Percentiles rank a stretch among this genome's conserved stretches.
phyloP scores from a whole-genome alignment of 2,113 vertebrate genomes.

The Acrocephalus kingi region DNA sequence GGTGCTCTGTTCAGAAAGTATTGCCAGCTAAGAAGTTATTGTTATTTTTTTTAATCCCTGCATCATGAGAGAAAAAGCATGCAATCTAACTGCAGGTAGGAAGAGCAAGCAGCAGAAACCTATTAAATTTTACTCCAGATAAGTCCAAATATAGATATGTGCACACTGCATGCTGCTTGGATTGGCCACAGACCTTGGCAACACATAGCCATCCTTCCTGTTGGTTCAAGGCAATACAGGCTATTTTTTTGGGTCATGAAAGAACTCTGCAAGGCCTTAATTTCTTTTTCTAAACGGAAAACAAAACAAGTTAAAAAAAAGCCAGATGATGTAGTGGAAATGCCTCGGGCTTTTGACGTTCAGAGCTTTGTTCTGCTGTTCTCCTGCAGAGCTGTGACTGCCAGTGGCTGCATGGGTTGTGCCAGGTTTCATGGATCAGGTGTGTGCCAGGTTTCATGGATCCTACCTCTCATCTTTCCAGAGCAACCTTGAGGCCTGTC shows the following conservation, averaged over 20 bases:
- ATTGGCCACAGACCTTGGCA: background rate
- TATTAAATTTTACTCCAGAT: background rate
- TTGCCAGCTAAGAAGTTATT: background rate
- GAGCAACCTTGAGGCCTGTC: background rate
- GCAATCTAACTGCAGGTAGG: background rate
- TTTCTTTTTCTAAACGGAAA: background rate
- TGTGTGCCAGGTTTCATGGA: background rate
- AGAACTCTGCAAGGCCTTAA: background rate
- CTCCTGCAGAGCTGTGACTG: rapidly evolving
- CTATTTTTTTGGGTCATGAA: background rate
- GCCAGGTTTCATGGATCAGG: background rate
- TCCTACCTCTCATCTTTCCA: background rate
- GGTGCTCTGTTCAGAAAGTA: background rate
- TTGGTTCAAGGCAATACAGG: background rate
- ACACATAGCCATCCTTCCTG: background rate
- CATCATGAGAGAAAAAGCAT: background rate
- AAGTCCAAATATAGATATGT: background rate
- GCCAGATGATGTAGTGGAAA: background rate
- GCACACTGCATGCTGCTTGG: background rate
- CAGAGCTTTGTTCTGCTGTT: background rate
- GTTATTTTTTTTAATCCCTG: background rate
- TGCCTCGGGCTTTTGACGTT: background rate
- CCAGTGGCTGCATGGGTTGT: background rate
- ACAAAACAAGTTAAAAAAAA: background rate
- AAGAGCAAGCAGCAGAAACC: background rate